Base-by-base conservation (phyloP, 2,113 vertebrate genomes). In the Microtus oregoni region DNA sequence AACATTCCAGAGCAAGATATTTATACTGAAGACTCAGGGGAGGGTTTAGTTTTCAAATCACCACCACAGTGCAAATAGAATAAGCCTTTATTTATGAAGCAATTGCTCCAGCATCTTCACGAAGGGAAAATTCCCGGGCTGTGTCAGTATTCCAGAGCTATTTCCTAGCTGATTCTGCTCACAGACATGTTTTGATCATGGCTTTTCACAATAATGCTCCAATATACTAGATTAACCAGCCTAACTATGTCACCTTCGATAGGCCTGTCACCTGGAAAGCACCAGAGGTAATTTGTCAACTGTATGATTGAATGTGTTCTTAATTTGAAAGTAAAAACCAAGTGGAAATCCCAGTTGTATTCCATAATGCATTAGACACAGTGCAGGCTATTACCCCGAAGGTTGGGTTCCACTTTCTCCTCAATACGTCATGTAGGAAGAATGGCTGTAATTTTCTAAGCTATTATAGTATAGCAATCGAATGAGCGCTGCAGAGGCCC, bases 321-420 rank as follows among this genome's bases (percentile, higher is more conserved):
- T 93, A 83, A 92, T 90, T 81, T 95, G 79, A 93, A 96, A 97
- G 88, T 75, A 78, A 91, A 96, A 95, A 35, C 55, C 94, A 79
- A 93, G 70, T 70, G 44, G 90, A 97, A 94, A 81, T 87, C 85
- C 47, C 67, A 83, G 35, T 70, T 32, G 0, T 79, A 35, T 83
- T 96, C 79, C 83, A 75, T 79, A 97, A 94, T 85, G 63, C 87
- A 87, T 90, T 92, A 65, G 58, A 93, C 55, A 83, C 35, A 91
- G 47, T 26, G n/a, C 7, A 50, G 73, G 78, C 44, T 28, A 12
- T 89, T 82, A 17, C 73, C 73, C 93, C 52, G 30, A 95, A 55
- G 38, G 61, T 91, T 96, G 75, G 68, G 73, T 93, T 75, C 79
- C 85, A 32, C 50, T 92, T 70, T 93, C 65, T 79, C 58, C 78